phyloP scores from a whole-genome alignment of 2,113 vertebrate species.

The Setophaga coronata region DNA sequence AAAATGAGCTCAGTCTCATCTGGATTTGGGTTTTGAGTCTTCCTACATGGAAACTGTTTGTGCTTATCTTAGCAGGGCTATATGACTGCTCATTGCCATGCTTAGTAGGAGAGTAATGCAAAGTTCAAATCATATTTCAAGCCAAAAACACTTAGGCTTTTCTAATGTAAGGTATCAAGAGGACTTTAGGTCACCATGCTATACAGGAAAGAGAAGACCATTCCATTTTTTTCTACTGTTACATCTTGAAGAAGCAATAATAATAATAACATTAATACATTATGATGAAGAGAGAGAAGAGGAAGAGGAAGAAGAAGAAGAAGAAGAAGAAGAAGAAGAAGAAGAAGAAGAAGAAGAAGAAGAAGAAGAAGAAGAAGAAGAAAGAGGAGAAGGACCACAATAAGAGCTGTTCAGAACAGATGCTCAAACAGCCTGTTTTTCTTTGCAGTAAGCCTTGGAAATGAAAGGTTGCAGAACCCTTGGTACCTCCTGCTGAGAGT shows the following conservation, averaged over 20 bases:
- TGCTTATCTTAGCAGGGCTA: neutral
- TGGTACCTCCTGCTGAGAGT: neutral
- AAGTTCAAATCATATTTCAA: neutral
- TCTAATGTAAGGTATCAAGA: neutral
- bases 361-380: too few species aligned
- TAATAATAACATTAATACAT: neutral
- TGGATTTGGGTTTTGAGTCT: neutral
- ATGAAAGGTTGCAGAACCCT: neutral
- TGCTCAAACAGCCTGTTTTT: neutral
- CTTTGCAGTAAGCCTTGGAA: neutral
- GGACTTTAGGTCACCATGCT: neutral
- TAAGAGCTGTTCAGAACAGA: neutral
- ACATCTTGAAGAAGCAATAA: neutral
- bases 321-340: neutral
- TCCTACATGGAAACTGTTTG: neutral
- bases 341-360: too few species aligned
- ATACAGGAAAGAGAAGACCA: neutral
- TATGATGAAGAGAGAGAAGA: too few species aligned
- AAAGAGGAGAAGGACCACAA: accelerated
- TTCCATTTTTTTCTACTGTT: neutral
- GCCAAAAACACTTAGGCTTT: accelerated
- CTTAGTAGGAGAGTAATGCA: neutral
- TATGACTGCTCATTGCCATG: neutral
- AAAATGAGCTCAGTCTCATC: neutral
- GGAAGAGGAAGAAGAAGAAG: too few species aligned